Evolutionary conservation across 2,888 invertebrate genomes (phyloP), one percentile per base, ranked within the genome.

Genomic region (Odontocerum albicorne): DNA sequence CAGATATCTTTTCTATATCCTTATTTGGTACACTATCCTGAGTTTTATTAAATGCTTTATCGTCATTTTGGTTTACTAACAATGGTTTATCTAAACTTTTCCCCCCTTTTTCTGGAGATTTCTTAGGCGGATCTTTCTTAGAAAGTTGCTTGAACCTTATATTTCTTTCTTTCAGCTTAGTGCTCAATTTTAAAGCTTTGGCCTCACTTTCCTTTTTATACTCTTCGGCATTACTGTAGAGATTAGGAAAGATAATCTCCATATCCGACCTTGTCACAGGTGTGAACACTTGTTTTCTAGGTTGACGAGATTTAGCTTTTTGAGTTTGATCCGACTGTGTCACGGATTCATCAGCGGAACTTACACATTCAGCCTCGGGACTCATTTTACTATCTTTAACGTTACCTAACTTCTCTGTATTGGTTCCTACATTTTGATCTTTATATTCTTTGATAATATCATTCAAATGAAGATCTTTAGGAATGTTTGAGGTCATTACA

Each of bases 221-320:
- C 20, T 45, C 46, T 20, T 56, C 40, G 3, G 45, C 46, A 16
- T 38, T 43, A 15, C 33, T 55, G 21, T 57, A 51, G 8, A 42
- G 39, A 51, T 65, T 64, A 3, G 77, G 73, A 63, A 74, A 73
- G 46, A 78, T 77, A 1, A 78, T 66, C 64, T 78, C 77, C 50
- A 77, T 62, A 36, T 77, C 77, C 3, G 77, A 73, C 32, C 68
- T 67, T 33, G 74, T 74, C 2, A 77, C 77, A 1, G 77, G 75
- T 20, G 74, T 77, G 17, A 78, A 64, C 20, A 78, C 75, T 65
- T 78, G 78, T 66, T 78, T 78, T 61, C 78, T 69, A 62, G 74
- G 77, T 66, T 78, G 78, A 65, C 74, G 76, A 19, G 66, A 69
- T 65, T 77, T 60, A 7, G 33, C 21, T 38, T 51, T 47, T 10